Evolutionary conservation across 53 echinoderm and acorn worm genomes (phyloP).

Genomic region (Holothuria leucospilota): DNA sequence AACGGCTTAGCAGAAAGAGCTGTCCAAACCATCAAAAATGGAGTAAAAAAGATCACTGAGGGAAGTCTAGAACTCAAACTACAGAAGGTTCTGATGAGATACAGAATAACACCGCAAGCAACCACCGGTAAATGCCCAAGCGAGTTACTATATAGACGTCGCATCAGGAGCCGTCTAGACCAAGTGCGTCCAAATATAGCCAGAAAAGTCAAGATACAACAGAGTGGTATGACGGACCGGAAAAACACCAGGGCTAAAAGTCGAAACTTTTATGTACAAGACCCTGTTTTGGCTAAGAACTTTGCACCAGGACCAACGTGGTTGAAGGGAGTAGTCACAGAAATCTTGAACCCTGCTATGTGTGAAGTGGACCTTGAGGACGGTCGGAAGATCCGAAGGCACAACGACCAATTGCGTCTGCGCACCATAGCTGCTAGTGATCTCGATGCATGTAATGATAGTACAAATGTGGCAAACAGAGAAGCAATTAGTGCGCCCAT

Average conservation of each 20-base stretch:
- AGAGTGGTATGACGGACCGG: background rate
- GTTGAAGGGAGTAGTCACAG: constrained; percentile 50
- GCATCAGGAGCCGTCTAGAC: constrained; percentile 43
- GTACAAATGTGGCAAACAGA: background rate
- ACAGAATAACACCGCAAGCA: constrained; percentile 63
- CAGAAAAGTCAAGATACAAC: constrained; percentile 20
- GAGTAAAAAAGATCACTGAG: constrained; percentile 22
- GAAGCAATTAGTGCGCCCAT: background rate
- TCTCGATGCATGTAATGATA: background rate
- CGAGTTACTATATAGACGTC: constrained; percentile 55
- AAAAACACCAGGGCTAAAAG: background rate
- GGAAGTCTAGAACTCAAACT: constrained; percentile 52
- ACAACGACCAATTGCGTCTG: constrained; percentile 53
- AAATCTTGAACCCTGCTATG: constrained; percentile 29
- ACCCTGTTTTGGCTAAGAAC: constrained; percentile 61
- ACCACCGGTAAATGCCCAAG: constrained; percentile 62
- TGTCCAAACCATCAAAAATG: constrained; percentile 54
- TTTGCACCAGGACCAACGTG: constrained; percentile 67
- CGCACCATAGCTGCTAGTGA: background rate
- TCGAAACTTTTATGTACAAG: too few species aligned
- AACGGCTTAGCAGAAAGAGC: constrained; percentile 64
- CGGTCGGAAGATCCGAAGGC: constrained; percentile 57
- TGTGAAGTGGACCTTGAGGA: constrained; percentile 48
- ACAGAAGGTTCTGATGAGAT: constrained; percentile 56
- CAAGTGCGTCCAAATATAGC: constrained; percentile 46